Conservation (phyloP, 2,113 vertebrate genomes). For the Centropristis striata region DNA sequence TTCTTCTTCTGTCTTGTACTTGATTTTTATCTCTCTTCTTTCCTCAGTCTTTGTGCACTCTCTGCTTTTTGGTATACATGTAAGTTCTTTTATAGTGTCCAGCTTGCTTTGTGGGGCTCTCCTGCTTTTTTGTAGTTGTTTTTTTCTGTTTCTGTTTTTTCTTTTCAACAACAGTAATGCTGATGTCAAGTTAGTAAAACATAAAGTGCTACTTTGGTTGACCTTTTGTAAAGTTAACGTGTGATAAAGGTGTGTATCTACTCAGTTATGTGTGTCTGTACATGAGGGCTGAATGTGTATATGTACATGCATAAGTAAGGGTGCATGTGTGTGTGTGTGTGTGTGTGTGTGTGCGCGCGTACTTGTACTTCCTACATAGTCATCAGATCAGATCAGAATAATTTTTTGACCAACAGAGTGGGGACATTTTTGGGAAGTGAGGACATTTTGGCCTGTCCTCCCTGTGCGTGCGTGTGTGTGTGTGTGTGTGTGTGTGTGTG, state of each 20-base stretch:
- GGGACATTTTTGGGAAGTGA: too few species aligned
- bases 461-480: too few species aligned
- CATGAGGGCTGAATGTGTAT: not conserved
- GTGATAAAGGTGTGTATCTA: not conserved
- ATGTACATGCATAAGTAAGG: not conserved
- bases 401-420: too few species aligned
- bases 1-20: conserved; percentile 21
- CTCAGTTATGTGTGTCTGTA: not conserved
- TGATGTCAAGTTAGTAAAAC: not conserved
- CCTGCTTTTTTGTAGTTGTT: not conserved
- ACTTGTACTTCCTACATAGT: too few species aligned
- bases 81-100: not conserved
- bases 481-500: not conserved
- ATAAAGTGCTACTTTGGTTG: not conserved
- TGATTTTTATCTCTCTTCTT: conserved; percentile 10
- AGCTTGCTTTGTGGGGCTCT: not conserved
- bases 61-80: not conserved
- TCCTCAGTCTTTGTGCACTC: not conserved
- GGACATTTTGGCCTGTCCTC: too few species aligned
- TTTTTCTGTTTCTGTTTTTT: not conserved
- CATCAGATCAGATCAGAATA: too few species aligned
- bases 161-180: not conserved
- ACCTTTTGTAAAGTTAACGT: not conserved
- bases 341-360: too few species aligned
- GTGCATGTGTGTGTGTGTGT: not conserved